Evolutionary conservation across 2,113 vertebrate species (phyloP), one percentile per base, ranked within the genome.

Genomic region (Sceloporus undulatus): DNA sequence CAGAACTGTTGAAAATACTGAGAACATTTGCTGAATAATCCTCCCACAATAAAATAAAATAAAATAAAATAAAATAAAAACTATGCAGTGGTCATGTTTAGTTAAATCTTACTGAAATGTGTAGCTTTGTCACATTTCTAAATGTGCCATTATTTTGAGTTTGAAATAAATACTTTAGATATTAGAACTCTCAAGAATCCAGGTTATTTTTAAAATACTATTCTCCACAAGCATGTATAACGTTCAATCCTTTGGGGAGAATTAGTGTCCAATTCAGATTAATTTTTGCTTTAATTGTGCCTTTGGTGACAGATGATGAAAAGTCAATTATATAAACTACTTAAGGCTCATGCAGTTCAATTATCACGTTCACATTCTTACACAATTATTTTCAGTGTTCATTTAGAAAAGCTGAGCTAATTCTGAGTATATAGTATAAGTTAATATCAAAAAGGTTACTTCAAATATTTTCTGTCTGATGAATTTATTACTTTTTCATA

Each of bases 211-310:
- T 2, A 48, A 6, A 11, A 85, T 48, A 1, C n/a, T 91, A 9
- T 81, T 74, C 29, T 92, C 18, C 92, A 73, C 9, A 89, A 10
- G 42, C 48, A 34, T 48, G 21, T 79, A 42, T 54, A 91, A 59
- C 90, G 3, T 52, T 92, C 90, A 80, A 56, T 93, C 59, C 23
- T 89, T 92, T 87, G 86, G 91, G 86, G 91, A 25, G 80, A 92
- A 91, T 93, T 94, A 88, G 9, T 83, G 68, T 93, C 75, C 52
- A 89, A 86, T 77, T 90, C 79, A 93, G 80, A 85, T 93, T 90
- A 92, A 40, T 81, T 93, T 93, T 95, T 4, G 0, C n/a, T 94
- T 91, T 94, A 93, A 93, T 95, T 92, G 87, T 78, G 82, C 23
- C 85, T 94, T 93, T 91, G 0, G 1, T 94, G 90, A 87, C 81